Evolutionary conservation across 2,888 invertebrate genomes (phyloP).

Genomic region (Temnothorax ravouxi): DNA sequence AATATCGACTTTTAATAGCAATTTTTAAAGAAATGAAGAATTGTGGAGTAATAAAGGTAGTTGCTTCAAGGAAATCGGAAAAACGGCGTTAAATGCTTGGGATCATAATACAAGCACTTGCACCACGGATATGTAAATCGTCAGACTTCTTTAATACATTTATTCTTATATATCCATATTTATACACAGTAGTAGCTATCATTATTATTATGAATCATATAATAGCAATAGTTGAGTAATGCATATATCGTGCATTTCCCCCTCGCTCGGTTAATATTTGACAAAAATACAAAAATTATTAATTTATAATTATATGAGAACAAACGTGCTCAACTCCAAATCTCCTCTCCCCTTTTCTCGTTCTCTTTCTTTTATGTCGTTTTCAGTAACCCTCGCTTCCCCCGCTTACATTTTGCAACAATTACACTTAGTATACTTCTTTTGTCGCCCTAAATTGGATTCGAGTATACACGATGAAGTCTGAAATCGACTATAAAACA

Average conservation of each 20-base stretch:
- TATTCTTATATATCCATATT: slow-evolving; percentile 84
- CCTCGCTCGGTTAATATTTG: slow-evolving; percentile 82
- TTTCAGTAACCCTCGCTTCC: slow-evolving; percentile 49
- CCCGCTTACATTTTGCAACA: slow-evolving; percentile 67
- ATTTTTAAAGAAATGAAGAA: neutral
- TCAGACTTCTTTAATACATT: slow-evolving; percentile 80
- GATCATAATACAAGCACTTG: slow-evolving; percentile 10
- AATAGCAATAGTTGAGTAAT: slow-evolving; percentile 81
- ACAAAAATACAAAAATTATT: slow-evolving; percentile 85
- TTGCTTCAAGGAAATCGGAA: neutral
- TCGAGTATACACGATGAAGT: slow-evolving; percentile 64
- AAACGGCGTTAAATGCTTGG: neutral
- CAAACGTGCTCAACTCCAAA: slow-evolving; percentile 75
- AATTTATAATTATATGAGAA: slow-evolving; percentile 81
- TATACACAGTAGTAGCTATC: slow-evolving; percentile 83
- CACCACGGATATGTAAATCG: slow-evolving; percentile 57
- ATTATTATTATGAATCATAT: slow-evolving; percentile 77
- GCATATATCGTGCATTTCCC: slow-evolving; percentile 81
- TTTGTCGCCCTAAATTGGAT: slow-evolving; percentile 59
- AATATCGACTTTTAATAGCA: neutral
- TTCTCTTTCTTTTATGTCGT: slow-evolving; percentile 33
- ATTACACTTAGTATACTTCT: slow-evolving; percentile 64
- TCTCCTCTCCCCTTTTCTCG: slow-evolving; percentile 35
- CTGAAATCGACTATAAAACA: slow-evolving; percentile 65
- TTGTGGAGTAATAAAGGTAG: neutral